These are phyloP conservation scores for Myocastor coypus DNA, from an alignment of 2,113 vertebrate genomes.

Conservation along the genomic window DNA sequence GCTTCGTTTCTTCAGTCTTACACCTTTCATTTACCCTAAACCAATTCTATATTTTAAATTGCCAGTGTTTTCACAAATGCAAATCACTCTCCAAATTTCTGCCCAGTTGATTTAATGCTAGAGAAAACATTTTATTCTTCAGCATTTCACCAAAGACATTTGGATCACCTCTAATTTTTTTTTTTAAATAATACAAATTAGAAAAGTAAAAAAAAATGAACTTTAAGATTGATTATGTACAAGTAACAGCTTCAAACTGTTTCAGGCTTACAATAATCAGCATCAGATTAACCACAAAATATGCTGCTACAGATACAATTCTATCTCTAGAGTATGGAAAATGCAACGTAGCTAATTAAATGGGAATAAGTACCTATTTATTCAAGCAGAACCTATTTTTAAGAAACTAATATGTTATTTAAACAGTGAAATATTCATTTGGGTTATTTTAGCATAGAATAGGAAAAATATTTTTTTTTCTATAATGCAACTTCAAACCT, in stretches of 20 bases:
- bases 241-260: not conserved
- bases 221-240: not conserved
- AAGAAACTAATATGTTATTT: conserved; percentile 1
- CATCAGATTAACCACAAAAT: conserved; percentile 9
- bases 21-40: not conserved
- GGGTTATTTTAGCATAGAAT: not conserved
- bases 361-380: not conserved
- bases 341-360: not conserved
- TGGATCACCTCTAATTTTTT: conserved; percentile 1
- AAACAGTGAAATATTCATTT: not conserved
- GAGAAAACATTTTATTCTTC: conserved; percentile 32
- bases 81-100: not conserved
- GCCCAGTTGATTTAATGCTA: not conserved
- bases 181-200: not conserved
- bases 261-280: not conserved
- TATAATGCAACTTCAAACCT: not conserved
- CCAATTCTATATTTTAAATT: conserved; percentile 42
- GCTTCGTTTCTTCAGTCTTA: not conserved
- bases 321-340: no score
- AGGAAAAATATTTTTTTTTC: conserved; percentile 6
- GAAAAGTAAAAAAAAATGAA: not conserved
- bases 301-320: not conserved
- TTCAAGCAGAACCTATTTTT: not conserved
- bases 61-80: not conserved
- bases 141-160: not conserved